phyloP scores from a whole-genome alignment of 2,888 invertebrate genomes.

The Lochmaea capreae region DNA sequence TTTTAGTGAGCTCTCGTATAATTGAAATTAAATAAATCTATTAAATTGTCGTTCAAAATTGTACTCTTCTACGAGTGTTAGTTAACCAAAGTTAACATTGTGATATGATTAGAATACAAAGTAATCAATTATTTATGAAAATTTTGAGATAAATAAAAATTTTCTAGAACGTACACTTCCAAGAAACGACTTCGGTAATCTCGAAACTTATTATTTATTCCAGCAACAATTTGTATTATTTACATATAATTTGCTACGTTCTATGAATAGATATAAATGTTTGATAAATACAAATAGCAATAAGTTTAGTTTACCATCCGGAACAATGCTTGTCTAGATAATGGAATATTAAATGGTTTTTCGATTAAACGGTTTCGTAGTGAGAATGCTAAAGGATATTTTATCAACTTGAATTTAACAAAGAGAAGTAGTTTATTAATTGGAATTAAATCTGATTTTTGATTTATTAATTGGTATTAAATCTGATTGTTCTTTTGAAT shows the following conservation, averaged over 20 bases:
- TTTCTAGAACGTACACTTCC: background rate
- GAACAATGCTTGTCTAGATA: constrained; percentile 5
- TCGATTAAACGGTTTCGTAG: background rate
- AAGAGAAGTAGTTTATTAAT: no score
- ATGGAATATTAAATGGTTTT: constrained; percentile 2
- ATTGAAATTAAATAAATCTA: no score
- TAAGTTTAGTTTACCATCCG: constrained; percentile 11
- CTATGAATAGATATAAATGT: constrained; percentile 6
- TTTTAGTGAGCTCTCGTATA: no score
- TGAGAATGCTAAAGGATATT: no score
- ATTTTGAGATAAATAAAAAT: background rate
- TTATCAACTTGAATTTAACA: no score
- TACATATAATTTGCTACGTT: constrained; percentile 1
- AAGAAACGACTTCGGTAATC: background rate
- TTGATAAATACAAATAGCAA: constrained; percentile 2
- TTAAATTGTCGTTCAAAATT: no score
- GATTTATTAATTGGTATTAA: no score
- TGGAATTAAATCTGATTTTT: no score
- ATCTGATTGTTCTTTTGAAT: no score
- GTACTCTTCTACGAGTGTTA: no score
- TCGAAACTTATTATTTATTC: background rate
- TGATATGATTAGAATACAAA: background rate
- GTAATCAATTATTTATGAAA: background rate
- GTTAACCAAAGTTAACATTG: background rate
- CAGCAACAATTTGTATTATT: background rate